These are phyloP conservation scores for Muntiacus reevesi DNA, from an alignment of 2,113 vertebrate species.

Conservation along the genomic window DNA sequence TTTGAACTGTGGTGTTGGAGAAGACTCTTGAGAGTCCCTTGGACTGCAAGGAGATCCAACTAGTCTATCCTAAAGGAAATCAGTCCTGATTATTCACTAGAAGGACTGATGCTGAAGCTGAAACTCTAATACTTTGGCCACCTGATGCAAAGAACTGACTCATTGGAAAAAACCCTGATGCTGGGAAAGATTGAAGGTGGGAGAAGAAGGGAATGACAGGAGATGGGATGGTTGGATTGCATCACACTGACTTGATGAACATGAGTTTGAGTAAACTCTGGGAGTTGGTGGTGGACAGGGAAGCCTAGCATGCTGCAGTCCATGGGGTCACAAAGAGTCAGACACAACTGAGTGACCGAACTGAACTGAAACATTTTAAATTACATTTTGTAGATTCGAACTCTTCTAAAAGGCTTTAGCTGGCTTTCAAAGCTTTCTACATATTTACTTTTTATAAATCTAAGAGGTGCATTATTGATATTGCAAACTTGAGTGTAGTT, in stretches of 20 bases:
- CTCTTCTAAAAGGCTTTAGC: background rate
- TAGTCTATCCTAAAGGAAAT: background rate
- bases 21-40: background rate
- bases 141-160: background rate
- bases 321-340: background rate
- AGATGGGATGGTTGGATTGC: background rate
- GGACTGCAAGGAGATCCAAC: background rate
- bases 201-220: background rate
- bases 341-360: background rate
- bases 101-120: background rate
- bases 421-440: background rate
- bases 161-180: background rate
- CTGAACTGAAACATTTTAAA: background rate
- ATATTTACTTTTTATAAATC: background rate
- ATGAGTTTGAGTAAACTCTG: background rate
- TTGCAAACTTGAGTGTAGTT: background rate
- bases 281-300: background rate
- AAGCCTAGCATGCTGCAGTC: background rate
- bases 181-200: background rate
- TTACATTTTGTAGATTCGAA: background rate
- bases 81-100: background rate
- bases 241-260: accelerated
- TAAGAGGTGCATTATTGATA: background rate
- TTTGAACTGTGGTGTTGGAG: background rate
- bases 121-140: background rate